Percentiles rank a stretch among this genome's conserved stretches.
These are phyloP conservation scores for Morus bassanus DNA, from an alignment of 2,797 vertebrate genomes.

Conservation along the genomic window DNA sequence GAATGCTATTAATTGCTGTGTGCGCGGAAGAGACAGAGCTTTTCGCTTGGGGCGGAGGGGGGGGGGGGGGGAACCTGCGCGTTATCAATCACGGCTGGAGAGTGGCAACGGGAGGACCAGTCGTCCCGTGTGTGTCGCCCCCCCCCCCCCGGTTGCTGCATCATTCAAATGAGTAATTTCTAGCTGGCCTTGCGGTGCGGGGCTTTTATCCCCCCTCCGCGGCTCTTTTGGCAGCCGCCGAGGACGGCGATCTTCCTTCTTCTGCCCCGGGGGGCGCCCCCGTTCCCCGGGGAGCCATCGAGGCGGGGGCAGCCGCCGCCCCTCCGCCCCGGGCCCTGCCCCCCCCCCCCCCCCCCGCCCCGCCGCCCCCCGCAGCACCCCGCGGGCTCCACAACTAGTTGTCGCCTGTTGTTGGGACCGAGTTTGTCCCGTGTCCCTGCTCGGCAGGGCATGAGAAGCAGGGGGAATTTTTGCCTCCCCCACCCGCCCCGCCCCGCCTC, in stretches of 20 bases:
- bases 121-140: not conserved
- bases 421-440: not conserved
- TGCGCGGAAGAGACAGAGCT: not conserved
- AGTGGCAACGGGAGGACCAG: not conserved
- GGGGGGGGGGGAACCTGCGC: not conserved
- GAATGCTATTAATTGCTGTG: not conserved
- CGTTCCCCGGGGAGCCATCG: not conserved
- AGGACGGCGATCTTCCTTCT: not conserved
- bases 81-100: not conserved
- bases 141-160: not conserved
- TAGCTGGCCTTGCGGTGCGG: not conserved
- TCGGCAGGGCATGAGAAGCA: no score
- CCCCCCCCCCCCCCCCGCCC: not conserved
- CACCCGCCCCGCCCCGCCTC: no score
- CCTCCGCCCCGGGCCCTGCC: not conserved
- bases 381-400: not conserved
- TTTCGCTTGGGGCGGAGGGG: no score
- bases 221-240: not conserved
- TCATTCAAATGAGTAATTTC: not conserved
- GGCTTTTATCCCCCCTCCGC: not conserved
- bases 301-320: not conserved
- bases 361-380: not conserved
- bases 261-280: not conserved
- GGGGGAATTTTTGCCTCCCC: not conserved
- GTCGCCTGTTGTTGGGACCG: not conserved